Conservation (phyloP, 2,888 invertebrate genomes). For the Nowickia ferox region DNA sequence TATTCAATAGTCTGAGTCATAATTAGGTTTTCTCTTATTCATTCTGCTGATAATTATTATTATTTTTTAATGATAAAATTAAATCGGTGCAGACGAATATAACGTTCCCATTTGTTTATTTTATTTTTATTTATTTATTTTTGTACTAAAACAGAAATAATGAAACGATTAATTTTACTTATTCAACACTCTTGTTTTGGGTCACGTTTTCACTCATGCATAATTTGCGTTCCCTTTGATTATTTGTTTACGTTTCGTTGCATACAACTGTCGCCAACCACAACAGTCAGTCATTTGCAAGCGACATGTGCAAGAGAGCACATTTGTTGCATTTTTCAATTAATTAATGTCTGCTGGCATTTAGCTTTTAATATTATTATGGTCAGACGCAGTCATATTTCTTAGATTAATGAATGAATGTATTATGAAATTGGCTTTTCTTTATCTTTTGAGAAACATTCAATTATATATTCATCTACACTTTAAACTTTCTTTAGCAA, state of each 20-base stretch:
- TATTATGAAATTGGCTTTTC: neutral
- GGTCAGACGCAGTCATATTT: slow-evolving; percentile 1
- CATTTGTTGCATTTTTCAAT: slow-evolving; percentile 11
- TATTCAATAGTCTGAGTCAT: neutral
- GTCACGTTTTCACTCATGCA: slow-evolving; percentile 69
- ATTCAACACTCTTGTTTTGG: slow-evolving; percentile 51
- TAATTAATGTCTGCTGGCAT: neutral
- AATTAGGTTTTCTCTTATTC: neutral
- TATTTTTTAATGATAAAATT: neutral
- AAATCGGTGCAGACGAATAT: neutral
- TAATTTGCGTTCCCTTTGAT: slow-evolving; percentile 22
- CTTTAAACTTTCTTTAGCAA: neutral
- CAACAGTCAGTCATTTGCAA: slow-evolving; percentile 46
- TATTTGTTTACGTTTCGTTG: neutral
- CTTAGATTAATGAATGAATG: neutral
- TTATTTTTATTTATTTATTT: slow-evolving; percentile 3
- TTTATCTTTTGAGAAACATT: neutral
- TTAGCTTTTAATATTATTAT: slow-evolving; percentile 14
- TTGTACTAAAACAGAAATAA: slow-evolving; percentile 25
- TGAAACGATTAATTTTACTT: slow-evolving; percentile 28
- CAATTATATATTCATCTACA: neutral
- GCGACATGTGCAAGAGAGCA: slow-evolving; percentile 50
- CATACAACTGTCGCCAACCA: slow-evolving; percentile 47
- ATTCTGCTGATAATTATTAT: slow-evolving; percentile 6
- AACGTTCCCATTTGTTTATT: neutral